phyloP scores from a whole-genome alignment of 2,113 vertebrate genomes.

The Atlantisia rogersi region DNA sequence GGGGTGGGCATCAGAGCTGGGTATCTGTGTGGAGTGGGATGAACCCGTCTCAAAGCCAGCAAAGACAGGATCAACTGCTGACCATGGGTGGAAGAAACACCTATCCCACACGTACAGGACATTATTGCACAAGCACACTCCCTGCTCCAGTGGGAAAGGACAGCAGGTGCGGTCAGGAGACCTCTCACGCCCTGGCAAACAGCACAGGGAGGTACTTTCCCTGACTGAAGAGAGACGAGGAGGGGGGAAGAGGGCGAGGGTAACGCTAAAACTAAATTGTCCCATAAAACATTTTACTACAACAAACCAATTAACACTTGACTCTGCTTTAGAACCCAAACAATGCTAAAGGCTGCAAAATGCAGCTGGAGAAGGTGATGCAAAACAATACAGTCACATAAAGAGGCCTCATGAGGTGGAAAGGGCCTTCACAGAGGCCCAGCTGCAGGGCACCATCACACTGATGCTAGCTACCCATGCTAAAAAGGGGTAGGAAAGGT shows the following conservation, averaged over 20 bases:
- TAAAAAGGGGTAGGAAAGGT: background rate
- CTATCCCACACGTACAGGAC: accelerated
- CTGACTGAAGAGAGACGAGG: background rate
- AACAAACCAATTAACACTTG: background rate
- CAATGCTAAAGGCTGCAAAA: background rate
- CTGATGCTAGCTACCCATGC: background rate
- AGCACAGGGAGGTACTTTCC: background rate
- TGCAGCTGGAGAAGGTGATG: background rate
- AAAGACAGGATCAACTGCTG: background rate
- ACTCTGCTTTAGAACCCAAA: background rate
- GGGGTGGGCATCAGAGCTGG: background rate
- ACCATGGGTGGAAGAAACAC: background rate
- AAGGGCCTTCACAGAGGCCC: background rate
- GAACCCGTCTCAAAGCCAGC: background rate
- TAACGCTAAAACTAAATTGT: background rate
- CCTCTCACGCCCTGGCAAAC: background rate
- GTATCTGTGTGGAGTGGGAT: background rate
- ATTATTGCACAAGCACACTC: background rate
- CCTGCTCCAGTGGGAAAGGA: background rate
- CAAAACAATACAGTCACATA: background rate
- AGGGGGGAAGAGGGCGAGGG: background rate
- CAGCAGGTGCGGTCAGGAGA: accelerated
- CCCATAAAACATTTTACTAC: slow-evolving; percentile 10
- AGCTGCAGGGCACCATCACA: accelerated
- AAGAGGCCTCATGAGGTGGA: background rate